phyloP scores from a whole-genome alignment of 2,888 invertebrate genomes.

The Drosophila rubida region DNA sequence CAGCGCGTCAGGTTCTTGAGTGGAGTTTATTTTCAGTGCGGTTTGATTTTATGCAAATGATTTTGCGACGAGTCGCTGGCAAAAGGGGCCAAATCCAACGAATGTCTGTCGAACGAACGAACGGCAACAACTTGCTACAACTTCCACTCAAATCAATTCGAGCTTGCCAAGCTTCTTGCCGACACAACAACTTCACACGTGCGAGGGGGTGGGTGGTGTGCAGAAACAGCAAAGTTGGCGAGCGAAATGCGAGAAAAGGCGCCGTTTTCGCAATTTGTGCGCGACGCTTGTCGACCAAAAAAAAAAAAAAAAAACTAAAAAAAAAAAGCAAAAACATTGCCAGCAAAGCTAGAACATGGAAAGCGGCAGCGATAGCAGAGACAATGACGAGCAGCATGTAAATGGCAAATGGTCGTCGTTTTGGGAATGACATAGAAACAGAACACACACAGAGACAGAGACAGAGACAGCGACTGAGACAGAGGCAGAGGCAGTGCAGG shows the following conservation, averaged over 20 bases:
- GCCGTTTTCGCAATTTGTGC: constrained; percentile 69
- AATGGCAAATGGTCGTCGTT: constrained; percentile 44
- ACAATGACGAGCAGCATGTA: constrained; percentile 44
- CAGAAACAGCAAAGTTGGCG: constrained; percentile 20
- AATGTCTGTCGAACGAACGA: constrained; percentile 13
- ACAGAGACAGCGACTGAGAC: no score
- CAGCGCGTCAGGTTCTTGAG: constrained; percentile 44
- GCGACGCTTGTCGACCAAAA: constrained; percentile 64
- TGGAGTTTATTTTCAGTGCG: constrained; percentile 73
- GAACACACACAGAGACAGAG: not conserved
- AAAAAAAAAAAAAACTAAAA: no score
- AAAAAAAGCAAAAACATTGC: constrained; percentile 43
- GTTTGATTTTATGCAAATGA: constrained; percentile 78
- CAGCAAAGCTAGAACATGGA: constrained; percentile 12
- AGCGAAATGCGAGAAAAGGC: constrained; percentile 57
- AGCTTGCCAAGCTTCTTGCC: constrained; percentile 70
- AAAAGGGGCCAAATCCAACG: constrained; percentile 10
- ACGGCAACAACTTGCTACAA: constrained; percentile 49
- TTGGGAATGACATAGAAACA: constrained; percentile 6
- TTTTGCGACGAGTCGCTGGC: constrained; percentile 48
- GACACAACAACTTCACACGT: constrained; percentile 50
- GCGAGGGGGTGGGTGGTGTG: no score
- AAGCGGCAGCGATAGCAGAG: constrained; percentile 34
- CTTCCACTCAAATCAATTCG: constrained; percentile 72
- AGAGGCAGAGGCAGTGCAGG: constrained; percentile 27